phyloP scores from a whole-genome alignment of 2,797 vertebrate species.

The Pachyuromys duprasi region DNA sequence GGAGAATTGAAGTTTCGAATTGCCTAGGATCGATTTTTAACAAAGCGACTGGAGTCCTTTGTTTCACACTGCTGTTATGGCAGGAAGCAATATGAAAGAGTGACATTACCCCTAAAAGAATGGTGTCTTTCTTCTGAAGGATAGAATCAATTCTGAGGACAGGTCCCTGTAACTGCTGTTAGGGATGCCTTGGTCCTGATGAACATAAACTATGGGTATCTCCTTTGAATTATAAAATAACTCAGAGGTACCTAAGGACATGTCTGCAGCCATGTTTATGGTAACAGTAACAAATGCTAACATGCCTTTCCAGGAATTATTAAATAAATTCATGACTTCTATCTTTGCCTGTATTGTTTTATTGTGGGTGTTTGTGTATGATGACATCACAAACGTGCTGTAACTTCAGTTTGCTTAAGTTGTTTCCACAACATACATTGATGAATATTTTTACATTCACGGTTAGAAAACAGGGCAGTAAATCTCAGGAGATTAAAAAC shows the following conservation, averaged over 20 bases:
- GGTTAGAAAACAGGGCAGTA: conserved; percentile 65
- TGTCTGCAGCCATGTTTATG: background rate
- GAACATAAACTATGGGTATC: conserved; percentile 57
- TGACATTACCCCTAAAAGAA: conserved; percentile 25
- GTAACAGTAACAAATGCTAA: background rate
- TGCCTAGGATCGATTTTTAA: conserved; percentile 54
- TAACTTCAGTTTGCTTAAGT: conserved; percentile 60
- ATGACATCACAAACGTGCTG: background rate
- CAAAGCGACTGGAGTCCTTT: conserved; percentile 22
- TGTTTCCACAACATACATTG: conserved; percentile 17
- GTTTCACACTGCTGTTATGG: conserved; percentile 18
- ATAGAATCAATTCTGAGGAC: conserved; percentile 1
- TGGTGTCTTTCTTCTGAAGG: conserved; percentile 16
- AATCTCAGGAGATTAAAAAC: conserved; percentile 62
- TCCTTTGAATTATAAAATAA: conserved; percentile 40
- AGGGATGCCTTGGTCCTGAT: background rate
- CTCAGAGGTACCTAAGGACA: background rate
- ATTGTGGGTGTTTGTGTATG: background rate
- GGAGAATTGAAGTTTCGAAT: conserved; percentile 51
- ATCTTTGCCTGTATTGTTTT: conserved; percentile 29
- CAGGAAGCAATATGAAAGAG: conserved; percentile 24
- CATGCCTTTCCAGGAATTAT: background rate
- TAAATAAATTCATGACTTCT: conserved; percentile 37
- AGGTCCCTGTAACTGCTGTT: background rate
- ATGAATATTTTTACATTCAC: conserved; percentile 59